These are phyloP conservation scores for Euzophera pinguis DNA, from an alignment of 2,888 invertebrate species.

Conservation along the genomic window DNA sequence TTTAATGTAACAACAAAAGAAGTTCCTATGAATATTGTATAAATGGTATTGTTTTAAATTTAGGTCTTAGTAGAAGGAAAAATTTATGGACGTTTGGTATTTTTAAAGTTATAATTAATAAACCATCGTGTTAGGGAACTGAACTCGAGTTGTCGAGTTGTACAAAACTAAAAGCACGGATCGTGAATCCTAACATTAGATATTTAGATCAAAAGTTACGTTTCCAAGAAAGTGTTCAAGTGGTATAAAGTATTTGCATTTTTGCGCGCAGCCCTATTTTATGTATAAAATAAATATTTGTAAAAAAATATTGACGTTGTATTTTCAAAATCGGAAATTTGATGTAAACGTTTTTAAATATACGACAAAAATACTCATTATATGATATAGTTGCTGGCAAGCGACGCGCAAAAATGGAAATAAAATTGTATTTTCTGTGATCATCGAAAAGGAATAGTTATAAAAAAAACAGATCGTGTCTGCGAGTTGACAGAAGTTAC, in stretches of 20 bases:
- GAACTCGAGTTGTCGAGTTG: slow-evolving; percentile 54
- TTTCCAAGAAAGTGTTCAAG: slow-evolving; percentile 78
- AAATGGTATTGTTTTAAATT: slow-evolving; percentile 79
- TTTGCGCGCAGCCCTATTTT: slow-evolving; percentile 28
- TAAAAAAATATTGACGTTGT: slow-evolving; percentile 44
- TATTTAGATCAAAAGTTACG: slow-evolving; percentile 72
- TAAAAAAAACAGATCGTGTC: slow-evolving; percentile 59
- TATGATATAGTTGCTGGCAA: slow-evolving; percentile 35
- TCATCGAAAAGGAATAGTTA: slow-evolving; percentile 74
- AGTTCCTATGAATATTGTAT: slow-evolving; percentile 80
- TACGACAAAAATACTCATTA: slow-evolving; percentile 39
- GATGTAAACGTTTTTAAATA: slow-evolving; percentile 43
- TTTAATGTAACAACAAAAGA: slow-evolving; percentile 78
- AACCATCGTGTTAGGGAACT: slow-evolving; percentile 68
- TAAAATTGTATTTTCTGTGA: slow-evolving; percentile 60
- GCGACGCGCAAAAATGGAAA: slow-evolving; percentile 41
- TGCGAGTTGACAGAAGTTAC: slow-evolving; percentile 63
- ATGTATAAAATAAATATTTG: slow-evolving; percentile 36
- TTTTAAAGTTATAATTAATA: slow-evolving; percentile 75
- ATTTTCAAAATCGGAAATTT: slow-evolving; percentile 59
- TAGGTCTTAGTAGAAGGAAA: slow-evolving; percentile 78
- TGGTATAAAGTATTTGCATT: slow-evolving; percentile 37
- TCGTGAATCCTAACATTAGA: slow-evolving; percentile 76
- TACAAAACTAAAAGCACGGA: slow-evolving; percentile 74
- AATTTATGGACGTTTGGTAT: slow-evolving; percentile 78